Evolutionary conservation across 1,140 invertebrate species (phyloP).

Genomic region (Parapsyche elsis): DNA sequence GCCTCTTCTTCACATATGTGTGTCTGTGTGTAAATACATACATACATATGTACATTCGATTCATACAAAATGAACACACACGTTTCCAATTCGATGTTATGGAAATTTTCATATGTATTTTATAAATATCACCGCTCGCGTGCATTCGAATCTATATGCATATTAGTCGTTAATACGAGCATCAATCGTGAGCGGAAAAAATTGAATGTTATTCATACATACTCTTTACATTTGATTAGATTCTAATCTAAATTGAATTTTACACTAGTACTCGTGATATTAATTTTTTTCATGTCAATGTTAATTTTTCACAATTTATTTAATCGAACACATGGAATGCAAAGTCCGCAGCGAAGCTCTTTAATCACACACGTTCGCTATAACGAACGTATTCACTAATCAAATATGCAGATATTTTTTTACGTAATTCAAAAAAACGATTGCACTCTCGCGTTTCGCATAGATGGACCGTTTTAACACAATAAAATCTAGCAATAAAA

Average conservation of each 20-base stretch:
- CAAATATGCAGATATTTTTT: no score
- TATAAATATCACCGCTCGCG: no score
- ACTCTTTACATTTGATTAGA: constrained; percentile 1
- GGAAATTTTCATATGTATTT: not conserved
- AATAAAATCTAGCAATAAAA: constrained; percentile 8
- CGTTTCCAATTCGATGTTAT: not conserved
- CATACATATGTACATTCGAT: not conserved
- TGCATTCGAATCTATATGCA: not conserved
- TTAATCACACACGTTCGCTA: no score
- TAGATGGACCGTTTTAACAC: not conserved
- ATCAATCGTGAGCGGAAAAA: not conserved
- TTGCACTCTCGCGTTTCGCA: not conserved
- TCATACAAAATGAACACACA: not conserved
- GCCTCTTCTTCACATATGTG: not conserved
- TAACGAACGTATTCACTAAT: no score
- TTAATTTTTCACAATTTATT: no score
- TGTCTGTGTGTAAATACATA: no score
- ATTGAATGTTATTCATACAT: not conserved
- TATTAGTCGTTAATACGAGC: not conserved
- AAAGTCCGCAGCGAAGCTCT: no score
- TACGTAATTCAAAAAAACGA: not conserved
- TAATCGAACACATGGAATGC: no score
- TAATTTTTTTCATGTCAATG: not conserved
- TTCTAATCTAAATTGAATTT: constrained; percentile 12
- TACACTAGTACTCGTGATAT: not conserved